Conservation (phyloP, 2,797 vertebrate genomes). For the Semaprochilodus insignis region DNA sequence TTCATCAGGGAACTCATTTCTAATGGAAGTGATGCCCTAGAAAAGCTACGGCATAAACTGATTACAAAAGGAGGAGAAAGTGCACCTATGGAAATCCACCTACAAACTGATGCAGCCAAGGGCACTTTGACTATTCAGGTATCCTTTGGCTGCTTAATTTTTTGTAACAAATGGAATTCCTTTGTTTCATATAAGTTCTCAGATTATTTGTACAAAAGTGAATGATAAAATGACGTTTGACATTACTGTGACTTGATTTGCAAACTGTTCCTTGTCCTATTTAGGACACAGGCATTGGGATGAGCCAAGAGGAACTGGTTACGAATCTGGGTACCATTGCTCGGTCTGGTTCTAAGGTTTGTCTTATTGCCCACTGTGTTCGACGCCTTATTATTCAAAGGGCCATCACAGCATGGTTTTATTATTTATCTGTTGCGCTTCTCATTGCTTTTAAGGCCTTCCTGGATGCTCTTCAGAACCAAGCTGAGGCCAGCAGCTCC, state of each 20-base stretch:
- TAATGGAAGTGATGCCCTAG: slow-evolving; percentile 92
- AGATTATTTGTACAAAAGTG: background rate
- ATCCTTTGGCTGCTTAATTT: slow-evolving; percentile 2
- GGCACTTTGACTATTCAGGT: slow-evolving; percentile 96
- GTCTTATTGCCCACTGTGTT: background rate
- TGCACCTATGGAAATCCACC: slow-evolving; percentile 92
- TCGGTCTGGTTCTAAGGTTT: slow-evolving; percentile 96
- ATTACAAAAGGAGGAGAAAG: slow-evolving; percentile 79
- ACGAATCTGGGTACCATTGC: slow-evolving; percentile 95
- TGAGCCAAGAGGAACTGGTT: slow-evolving; percentile 91
- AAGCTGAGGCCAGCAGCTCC: slow-evolving; percentile 88
- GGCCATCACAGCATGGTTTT: background rate
- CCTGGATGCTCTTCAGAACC: slow-evolving; percentile 88
- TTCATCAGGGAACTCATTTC: slow-evolving; percentile 98
- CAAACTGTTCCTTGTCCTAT: slow-evolving; percentile 31
- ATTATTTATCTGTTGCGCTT: background rate
- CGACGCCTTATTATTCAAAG: background rate
- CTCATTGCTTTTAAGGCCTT: slow-evolving; percentile 81
- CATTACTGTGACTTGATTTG: background rate
- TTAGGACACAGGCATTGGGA: slow-evolving; percentile 95
- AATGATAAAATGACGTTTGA: background rate
- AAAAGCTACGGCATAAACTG: slow-evolving; percentile 90
- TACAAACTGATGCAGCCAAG: slow-evolving; percentile 86
- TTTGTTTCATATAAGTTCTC: background rate
- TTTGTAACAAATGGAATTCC: background rate